A percentile compares a stretch with the other conserved stretches of the same genome.
phyloP scores from a whole-genome alignment of 2,797 vertebrate species.

The Sciurus vulgaris region DNA sequence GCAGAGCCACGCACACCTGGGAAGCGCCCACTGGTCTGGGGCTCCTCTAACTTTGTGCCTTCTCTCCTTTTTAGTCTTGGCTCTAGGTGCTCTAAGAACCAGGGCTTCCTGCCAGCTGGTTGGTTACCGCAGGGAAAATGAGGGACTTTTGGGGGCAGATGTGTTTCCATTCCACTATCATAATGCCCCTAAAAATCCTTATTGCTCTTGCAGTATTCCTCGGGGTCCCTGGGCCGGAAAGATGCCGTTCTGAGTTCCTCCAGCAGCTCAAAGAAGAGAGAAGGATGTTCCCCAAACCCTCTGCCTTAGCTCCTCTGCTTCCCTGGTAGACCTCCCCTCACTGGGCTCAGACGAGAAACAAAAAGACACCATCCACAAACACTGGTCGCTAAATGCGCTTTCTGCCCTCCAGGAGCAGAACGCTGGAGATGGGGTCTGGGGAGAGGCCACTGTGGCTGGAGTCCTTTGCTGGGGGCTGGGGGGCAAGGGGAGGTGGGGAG shows the following conservation, averaged over 20 bases:
- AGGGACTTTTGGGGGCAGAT: constrained; percentile 97
- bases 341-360: constrained; percentile 30
- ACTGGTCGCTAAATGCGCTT: not conserved
- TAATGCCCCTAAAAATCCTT: constrained; percentile 98
- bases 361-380: not conserved
- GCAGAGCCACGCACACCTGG: not conserved
- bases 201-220: constrained; percentile 95
- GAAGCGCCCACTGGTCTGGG: constrained; percentile 73
- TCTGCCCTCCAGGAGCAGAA: not conserved
- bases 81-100: constrained; percentile 81
- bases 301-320: constrained; percentile 36
- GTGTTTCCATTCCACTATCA: constrained; percentile 94
- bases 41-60: constrained; percentile 83
- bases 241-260: constrained; percentile 74
- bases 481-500: not conserved
- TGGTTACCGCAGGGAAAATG: constrained; percentile 93
- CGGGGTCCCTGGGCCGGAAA: constrained; percentile 84
- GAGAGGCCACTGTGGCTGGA: not conserved
- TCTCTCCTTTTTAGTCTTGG: constrained; percentile 85
- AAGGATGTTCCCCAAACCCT: not conserved
- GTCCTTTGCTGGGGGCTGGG: not conserved
- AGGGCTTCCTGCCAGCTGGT: constrained; percentile 83
- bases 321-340: not conserved
- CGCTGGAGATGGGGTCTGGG: not conserved
- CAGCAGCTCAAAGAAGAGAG: constrained; percentile 50